Percentiles rank a stretch among this genome's conserved stretches.
These are phyloP conservation scores for Channa argus DNA, from an alignment of 2,113 vertebrate species.

Conservation along the genomic window DNA sequence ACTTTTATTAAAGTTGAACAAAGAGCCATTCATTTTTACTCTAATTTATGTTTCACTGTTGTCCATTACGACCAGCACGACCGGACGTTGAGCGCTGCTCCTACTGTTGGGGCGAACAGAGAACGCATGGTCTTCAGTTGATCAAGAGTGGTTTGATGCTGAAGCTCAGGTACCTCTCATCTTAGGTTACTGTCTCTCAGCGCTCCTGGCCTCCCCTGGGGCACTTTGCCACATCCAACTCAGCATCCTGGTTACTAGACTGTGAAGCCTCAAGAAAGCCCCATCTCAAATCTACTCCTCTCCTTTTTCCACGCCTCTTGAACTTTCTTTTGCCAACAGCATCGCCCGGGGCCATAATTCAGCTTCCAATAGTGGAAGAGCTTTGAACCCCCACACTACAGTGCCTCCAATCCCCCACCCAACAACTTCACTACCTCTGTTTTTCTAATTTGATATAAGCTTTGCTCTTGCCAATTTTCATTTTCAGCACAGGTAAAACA, in stretches of 20 bases:
- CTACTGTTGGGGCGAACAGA: slow-evolving; percentile 33
- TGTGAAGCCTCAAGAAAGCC: slow-evolving; percentile 62
- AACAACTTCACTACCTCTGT: slow-evolving; percentile 30
- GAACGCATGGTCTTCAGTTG: slow-evolving; percentile 39
- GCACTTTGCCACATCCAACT: slow-evolving; percentile 65
- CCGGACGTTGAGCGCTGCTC: slow-evolving; percentile 3
- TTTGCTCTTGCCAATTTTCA: slow-evolving; percentile 39
- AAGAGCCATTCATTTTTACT: neutral
- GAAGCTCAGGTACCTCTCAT: slow-evolving; percentile 69
- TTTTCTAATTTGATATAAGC: slow-evolving; percentile 47
- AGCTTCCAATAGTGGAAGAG: slow-evolving; percentile 56
- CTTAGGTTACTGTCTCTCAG: slow-evolving; percentile 66
- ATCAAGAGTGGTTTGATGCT: slow-evolving; percentile 67
- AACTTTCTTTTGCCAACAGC: slow-evolving; percentile 76
- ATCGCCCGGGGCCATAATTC: slow-evolving; percentile 72
- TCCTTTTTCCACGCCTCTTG: slow-evolving; percentile 69
- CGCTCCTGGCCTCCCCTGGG: slow-evolving; percentile 61
- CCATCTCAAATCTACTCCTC: slow-evolving; percentile 40
- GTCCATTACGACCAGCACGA: neutral
- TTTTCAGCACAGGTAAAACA: slow-evolving; percentile 2
- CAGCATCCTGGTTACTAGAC: slow-evolving; percentile 60
- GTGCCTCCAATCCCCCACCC: slow-evolving; percentile 16
- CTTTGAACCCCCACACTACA: slow-evolving; percentile 58
- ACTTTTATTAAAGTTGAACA: neutral
- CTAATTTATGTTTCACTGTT: neutral